phyloP scores from a whole-genome alignment of 2,113 vertebrate species.

The Haliaeetus leucogaster region DNA sequence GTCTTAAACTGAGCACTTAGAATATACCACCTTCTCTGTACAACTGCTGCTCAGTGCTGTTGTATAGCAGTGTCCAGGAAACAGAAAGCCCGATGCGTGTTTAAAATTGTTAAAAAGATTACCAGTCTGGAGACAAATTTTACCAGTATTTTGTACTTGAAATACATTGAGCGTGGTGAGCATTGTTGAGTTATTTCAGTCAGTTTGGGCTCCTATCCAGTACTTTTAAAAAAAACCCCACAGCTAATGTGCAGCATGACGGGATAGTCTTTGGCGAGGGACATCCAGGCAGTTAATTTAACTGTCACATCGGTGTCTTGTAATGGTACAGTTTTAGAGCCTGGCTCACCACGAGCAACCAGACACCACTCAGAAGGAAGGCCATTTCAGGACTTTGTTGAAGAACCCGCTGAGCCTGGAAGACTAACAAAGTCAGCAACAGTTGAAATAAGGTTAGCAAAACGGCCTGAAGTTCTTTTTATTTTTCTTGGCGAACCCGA shows the following conservation, averaged over 20 bases:
- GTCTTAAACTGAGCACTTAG: background rate
- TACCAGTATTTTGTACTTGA: background rate
- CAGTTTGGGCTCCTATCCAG: background rate
- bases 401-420: background rate
- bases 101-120: background rate
- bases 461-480: background rate
- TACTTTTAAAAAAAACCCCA: background rate
- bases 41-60: background rate
- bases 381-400: constrained; percentile 25
- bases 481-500: background rate
- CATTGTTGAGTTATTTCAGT: constrained; percentile 9
- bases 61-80: background rate
- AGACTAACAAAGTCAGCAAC: background rate
- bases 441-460: background rate
- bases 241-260: background rate
- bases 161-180: background rate
- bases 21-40: background rate
- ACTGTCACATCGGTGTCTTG: background rate
- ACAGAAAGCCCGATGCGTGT: background rate
- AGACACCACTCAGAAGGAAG: constrained; percentile 1
- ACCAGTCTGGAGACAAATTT: background rate
- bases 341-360: background rate
- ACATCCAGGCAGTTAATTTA: constrained; percentile 10
- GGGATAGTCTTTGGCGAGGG: background rate
- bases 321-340: constrained; percentile 25